phyloP scores from a whole-genome alignment of 2,113 vertebrate species.

The Connochaetes taurinus region DNA sequence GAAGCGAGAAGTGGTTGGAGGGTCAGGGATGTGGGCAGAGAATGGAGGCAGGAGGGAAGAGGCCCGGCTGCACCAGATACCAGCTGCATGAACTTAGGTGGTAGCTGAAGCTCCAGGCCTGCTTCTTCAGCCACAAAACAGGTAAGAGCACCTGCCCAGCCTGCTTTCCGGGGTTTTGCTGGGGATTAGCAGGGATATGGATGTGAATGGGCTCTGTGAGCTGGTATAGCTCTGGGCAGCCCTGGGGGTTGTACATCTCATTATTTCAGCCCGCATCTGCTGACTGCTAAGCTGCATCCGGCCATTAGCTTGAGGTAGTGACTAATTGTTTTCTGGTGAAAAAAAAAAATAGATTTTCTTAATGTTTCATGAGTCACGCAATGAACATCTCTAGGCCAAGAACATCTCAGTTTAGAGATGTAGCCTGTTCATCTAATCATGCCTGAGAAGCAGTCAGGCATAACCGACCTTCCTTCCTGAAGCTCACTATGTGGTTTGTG shows the following conservation, averaged over 20 bases:
- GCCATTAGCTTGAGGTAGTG: conserved; percentile 61
- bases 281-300: conserved; percentile 42
- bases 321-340: conserved; percentile 61
- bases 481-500: not conserved
- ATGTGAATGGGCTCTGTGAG: not conserved
- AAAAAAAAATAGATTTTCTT: conserved; percentile 50
- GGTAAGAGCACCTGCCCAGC: not conserved
- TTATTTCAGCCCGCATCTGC: conserved; percentile 8
- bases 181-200: not conserved
- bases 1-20: not conserved
- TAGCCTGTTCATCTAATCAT: not conserved
- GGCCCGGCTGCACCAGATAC: not conserved
- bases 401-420: not conserved
- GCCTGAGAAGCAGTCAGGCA: not conserved
- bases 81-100: not conserved
- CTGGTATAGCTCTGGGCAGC: not conserved
- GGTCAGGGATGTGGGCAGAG: not conserved
- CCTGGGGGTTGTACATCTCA: not conserved
- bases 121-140: not conserved
- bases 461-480: not conserved
- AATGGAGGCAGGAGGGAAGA: not conserved
- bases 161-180: not conserved
- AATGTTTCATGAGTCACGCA: conserved; percentile 59
- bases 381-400: not conserved
- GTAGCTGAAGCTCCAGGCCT: not conserved